Evolutionary conservation across 1,140 invertebrate species (phyloP).

Genomic region (Drosophila arizonae): DNA sequence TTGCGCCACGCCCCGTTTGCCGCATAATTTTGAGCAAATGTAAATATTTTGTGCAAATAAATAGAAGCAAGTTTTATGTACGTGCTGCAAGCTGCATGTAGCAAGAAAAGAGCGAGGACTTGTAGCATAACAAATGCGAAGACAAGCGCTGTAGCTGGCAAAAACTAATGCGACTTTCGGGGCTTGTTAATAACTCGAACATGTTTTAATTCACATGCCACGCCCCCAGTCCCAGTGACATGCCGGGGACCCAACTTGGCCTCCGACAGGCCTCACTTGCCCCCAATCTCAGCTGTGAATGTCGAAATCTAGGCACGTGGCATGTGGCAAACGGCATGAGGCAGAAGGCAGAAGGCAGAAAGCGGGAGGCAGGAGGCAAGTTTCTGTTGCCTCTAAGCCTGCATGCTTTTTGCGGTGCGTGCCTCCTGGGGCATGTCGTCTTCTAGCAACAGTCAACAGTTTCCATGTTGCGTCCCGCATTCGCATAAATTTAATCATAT

Average conservation of each 20-base stretch:
- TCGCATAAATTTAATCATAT: constrained; percentile 70
- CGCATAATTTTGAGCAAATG: constrained; percentile 69
- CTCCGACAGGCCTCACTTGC: neutral
- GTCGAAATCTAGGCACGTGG: constrained; percentile 30
- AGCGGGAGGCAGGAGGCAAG: constrained; percentile 2
- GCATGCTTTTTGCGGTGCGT: constrained; percentile 35
- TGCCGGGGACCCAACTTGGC: neutral
- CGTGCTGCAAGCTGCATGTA: constrained; percentile 1
- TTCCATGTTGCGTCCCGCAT: constrained; percentile 51
- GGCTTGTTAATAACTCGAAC: constrained; percentile 76
- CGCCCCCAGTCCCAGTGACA: neutral
- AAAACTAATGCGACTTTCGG: constrained; percentile 74
- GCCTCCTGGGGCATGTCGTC: constrained; percentile 35
- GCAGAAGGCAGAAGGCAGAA: too few species aligned
- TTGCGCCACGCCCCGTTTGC: constrained; percentile 51
- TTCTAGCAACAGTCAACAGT: constrained; percentile 44
- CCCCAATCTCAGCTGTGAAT: constrained; percentile 48
- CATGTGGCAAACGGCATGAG: neutral
- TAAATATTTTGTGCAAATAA: constrained; percentile 73
- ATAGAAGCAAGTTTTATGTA: constrained; percentile 33
- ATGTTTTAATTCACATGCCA: constrained; percentile 75
- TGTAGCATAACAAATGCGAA: constrained; percentile 27
- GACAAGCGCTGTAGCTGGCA: constrained; percentile 40
- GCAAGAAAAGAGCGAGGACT: neutral
- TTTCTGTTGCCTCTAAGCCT: constrained; percentile 16